Evolutionary conservation across 1,140 invertebrate species (phyloP).

Genomic region (Liolophura sinensis): DNA sequence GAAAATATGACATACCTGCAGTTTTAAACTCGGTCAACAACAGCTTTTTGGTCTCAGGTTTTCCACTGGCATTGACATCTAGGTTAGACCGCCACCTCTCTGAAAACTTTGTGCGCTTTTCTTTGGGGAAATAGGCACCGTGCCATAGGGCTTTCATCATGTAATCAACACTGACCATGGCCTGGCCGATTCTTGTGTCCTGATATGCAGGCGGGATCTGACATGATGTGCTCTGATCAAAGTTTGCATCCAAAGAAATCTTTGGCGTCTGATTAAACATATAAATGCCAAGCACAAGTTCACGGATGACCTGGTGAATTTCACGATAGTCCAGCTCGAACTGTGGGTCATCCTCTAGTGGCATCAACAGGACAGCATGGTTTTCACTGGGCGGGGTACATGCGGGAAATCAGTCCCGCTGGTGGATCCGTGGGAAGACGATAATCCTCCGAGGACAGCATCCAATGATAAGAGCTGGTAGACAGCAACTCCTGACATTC

Average conservation of each 20-base stretch:
- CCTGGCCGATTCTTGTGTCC: conserved; percentile 54
- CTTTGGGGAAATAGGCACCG: conserved; percentile 55
- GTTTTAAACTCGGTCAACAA: conserved; percentile 52
- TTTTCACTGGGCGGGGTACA: conserved; percentile 29
- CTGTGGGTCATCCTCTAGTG: conserved; percentile 22
- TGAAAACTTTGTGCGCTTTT: conserved; percentile 57
- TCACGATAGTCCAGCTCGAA: conserved; percentile 43
- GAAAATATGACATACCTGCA: conserved; percentile 45
- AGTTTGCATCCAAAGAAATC: conserved; percentile 54
- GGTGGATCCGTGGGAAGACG: conserved; percentile 50
- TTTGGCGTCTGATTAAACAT: conserved; percentile 55
- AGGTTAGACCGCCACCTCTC: conserved; percentile 55
- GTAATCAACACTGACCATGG: conserved; percentile 54
- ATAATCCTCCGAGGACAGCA: conserved; percentile 53
- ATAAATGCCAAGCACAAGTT: conserved; percentile 57
- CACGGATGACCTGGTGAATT: conserved; percentile 55
- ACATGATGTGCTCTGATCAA: conserved; percentile 51
- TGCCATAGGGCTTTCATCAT: conserved; percentile 60
- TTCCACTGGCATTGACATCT: conserved; percentile 50
- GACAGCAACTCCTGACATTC: conserved; percentile 51
- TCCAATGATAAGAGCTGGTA: conserved; percentile 47
- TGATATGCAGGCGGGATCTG: conserved; percentile 56
- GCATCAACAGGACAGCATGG: conserved; percentile 22
- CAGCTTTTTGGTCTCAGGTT: conserved; percentile 53
- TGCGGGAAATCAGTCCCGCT: conserved; percentile 43